Conservation (phyloP, 1,140 invertebrate species). For the Brachionus manjavacas region DNA sequence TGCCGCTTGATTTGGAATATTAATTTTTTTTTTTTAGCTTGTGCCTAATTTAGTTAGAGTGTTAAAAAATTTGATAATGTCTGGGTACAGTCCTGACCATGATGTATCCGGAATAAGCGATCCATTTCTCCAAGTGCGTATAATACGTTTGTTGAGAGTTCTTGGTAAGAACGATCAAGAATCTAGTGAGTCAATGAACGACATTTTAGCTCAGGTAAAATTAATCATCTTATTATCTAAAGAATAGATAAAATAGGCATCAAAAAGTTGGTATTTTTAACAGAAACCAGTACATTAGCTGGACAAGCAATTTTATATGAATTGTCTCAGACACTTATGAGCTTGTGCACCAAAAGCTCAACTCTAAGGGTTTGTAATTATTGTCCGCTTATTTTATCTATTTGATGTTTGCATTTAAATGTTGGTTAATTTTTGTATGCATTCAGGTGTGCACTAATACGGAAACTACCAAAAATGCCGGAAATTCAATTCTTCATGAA, state of each 20-base stretch:
- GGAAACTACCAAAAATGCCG: conserved; percentile 95
- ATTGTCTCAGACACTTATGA: conserved; percentile 95
- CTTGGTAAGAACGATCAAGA: conserved; percentile 90
- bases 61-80: conserved; percentile 91
- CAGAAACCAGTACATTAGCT: conserved; percentile 94
- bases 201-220: conserved; percentile 83
- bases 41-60: conserved; percentile 83
- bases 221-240: neutral
- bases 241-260: neutral
- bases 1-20: neutral
- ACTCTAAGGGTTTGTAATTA: neutral
- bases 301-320: conserved; percentile 96
- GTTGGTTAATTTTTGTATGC: neutral
- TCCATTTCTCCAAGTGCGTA: conserved; percentile 97
- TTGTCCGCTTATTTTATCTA: neutral
- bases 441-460: conserved; percentile 84
- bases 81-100: conserved; percentile 97
- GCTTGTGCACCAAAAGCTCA: conserved; percentile 83
- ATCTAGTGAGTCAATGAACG: conserved; percentile 98
- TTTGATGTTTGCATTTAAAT: neutral
- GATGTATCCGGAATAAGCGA: conserved; percentile 99
- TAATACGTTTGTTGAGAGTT: conserved; percentile 83
- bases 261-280: conserved; percentile 73
- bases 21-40: conserved; percentile 64
- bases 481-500: conserved; percentile 94